Conservation (phyloP, 1,140 invertebrate species). For the Temnothorax curvispinosus region DNA sequence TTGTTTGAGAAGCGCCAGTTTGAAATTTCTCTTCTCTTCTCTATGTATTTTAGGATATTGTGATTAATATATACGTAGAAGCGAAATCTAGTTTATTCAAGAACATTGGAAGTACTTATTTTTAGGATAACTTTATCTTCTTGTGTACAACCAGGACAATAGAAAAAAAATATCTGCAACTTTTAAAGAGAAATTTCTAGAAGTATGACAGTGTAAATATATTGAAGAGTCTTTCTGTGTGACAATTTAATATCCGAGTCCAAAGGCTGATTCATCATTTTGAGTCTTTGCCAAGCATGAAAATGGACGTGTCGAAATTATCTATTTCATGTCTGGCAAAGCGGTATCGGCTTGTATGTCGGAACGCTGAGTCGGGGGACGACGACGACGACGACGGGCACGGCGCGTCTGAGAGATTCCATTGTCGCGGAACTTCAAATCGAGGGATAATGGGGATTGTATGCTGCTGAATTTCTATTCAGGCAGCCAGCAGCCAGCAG, state of each 20-base stretch:
- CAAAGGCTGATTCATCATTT: conserved; percentile 46
- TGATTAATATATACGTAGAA: neutral
- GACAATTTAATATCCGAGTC: conserved; percentile 37
- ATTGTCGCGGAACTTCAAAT: conserved; percentile 78
- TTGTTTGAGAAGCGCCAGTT: neutral
- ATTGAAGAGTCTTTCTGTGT: neutral
- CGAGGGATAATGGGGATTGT: conserved; percentile 81
- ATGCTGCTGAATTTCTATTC: conserved; percentile 81
- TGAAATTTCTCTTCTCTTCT: neutral
- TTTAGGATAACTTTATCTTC: neutral
- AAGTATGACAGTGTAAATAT: neutral
- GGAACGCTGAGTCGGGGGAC: conserved; percentile 50
- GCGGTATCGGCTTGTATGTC: conserved; percentile 61
- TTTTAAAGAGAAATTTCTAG: neutral
- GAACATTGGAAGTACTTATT: conserved; percentile 4
- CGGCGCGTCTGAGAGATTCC: conserved; percentile 73
- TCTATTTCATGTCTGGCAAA: conserved; percentile 70
- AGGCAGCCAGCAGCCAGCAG: conserved; percentile 65
- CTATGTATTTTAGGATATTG: neutral
- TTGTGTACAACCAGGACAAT: neutral
- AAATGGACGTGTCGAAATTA: conserved; percentile 70
- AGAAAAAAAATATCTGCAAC: neutral
- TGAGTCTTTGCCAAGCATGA: conserved; percentile 61
- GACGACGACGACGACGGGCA: conserved; percentile 52
- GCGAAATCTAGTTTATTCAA: conserved; percentile 16